Percentiles rank a stretch among this genome's conserved stretches.
These are phyloP conservation scores for Macaria notata DNA, from an alignment of 2,888 invertebrate genomes.

Conservation along the genomic window DNA sequence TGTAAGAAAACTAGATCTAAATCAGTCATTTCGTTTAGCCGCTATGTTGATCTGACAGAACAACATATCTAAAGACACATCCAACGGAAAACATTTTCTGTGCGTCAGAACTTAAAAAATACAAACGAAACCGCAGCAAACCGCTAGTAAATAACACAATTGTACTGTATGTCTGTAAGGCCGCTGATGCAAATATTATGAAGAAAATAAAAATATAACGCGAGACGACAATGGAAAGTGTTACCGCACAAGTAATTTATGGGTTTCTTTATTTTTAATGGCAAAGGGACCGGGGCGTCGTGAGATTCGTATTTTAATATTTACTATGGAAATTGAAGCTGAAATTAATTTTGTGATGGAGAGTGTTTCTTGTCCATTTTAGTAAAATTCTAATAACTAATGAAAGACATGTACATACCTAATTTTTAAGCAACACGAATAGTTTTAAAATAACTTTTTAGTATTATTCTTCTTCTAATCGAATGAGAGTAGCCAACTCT, in stretches of 20 bases:
- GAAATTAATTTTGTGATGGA: neutral
- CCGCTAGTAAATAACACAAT: conserved; percentile 17
- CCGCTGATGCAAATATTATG: conserved; percentile 56
- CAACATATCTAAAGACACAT: too few species aligned
- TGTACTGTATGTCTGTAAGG: conserved; percentile 28
- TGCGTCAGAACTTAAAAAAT: too few species aligned
- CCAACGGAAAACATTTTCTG: neutral
- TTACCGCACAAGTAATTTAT: conserved; percentile 44
- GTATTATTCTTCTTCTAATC: neutral
- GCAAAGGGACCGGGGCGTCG: neutral
- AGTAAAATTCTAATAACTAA: neutral
- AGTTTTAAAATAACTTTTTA: neutral
- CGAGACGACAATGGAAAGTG: conserved; percentile 37
- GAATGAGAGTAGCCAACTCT: too few species aligned
- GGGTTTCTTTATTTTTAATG: conserved; percentile 30
- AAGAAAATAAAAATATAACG: conserved; percentile 41
- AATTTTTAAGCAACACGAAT: neutral
- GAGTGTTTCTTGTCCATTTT: neutral
- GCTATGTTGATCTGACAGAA: too few species aligned
- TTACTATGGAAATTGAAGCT: conserved; percentile 8
- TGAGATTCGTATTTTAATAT: conserved; percentile 6
- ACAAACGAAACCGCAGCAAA: conserved; percentile 12
- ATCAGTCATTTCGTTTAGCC: too few species aligned
- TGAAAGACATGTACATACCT: neutral
- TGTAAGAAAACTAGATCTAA: too few species aligned